A percentile compares a stretch with the other conserved stretches of the same genome.
Conservation (phyloP, 1,140 invertebrate genomes). For the Sinonovacula constricta region DNA sequence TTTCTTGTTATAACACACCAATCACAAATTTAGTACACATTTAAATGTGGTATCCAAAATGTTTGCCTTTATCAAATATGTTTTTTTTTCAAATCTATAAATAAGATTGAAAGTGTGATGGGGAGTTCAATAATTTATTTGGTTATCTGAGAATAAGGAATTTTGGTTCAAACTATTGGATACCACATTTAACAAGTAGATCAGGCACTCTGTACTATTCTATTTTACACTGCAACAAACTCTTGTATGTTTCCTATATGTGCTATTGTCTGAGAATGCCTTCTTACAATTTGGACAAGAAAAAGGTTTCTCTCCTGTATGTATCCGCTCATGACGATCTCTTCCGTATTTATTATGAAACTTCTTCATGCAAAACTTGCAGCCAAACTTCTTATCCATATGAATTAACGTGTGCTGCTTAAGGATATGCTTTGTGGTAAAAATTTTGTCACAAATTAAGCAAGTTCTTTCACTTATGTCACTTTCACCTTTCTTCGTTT, state of each 20-base stretch:
- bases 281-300: constrained; percentile 50
- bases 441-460: constrained; percentile 37
- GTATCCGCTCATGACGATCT: constrained; percentile 48
- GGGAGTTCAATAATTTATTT: too few relatives aligned
- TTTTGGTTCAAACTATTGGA: too few relatives aligned
- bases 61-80: too few relatives aligned
- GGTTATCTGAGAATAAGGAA: too few relatives aligned
- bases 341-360: constrained; percentile 48
- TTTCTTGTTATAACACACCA: too few relatives aligned
- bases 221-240: constrained; percentile 30
- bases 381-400: constrained; percentile 50
- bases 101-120: too few relatives aligned
- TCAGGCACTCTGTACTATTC: background rate
- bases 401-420: constrained; percentile 47
- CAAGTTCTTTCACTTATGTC: constrained; percentile 45
- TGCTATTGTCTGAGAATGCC: constrained; percentile 43
- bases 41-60: too few relatives aligned
- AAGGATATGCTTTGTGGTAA: constrained; percentile 45
- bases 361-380: constrained; percentile 48
- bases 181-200: too few relatives aligned
- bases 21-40: too few relatives aligned
- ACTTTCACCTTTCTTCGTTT: constrained; percentile 9
- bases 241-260: constrained; percentile 47
- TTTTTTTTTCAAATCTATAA: too few relatives aligned
- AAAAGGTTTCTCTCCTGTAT: constrained; percentile 53